These are phyloP conservation scores for Plotosus lineatus DNA, from an alignment of 2,113 vertebrate genomes.

Conservation along the genomic window DNA sequence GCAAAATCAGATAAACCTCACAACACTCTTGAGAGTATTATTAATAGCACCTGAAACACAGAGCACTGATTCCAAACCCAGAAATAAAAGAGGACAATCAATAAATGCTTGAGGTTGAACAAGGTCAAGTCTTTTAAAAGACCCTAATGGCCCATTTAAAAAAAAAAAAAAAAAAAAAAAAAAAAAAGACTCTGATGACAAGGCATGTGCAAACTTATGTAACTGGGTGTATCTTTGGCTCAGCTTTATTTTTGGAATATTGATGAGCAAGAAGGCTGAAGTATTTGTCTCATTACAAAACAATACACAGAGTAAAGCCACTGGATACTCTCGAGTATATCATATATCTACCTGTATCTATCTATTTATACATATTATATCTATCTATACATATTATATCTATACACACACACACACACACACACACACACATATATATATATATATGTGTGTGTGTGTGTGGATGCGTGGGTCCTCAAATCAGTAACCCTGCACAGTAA, in stretches of 20 bases:
- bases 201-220: slow-evolving; percentile 5
- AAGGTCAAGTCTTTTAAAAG: slow-evolving; percentile 1
- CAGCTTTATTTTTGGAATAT: slow-evolving; percentile 4
- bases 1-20: not conserved
- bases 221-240: not conserved
- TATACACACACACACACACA: not conserved
- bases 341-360: too few relatives aligned
- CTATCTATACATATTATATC: too few relatives aligned
- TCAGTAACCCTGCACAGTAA: slow-evolving; percentile 9
- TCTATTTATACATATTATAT: too few relatives aligned
- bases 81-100: not conserved
- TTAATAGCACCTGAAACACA: not conserved
- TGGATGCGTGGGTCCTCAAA: slow-evolving; percentile 14
- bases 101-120: slow-evolving; percentile 12
- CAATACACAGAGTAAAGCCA: not conserved
- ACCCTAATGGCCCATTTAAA: not conserved
- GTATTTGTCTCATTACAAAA: not conserved
- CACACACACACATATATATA: not conserved
- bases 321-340: slow-evolving; percentile 27
- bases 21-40: not conserved
- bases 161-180: not conserved
- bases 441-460: too few relatives aligned
- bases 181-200: not conserved
- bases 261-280: slow-evolving; percentile 14
- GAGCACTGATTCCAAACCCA: not conserved